Evolutionary conservation across 2,113 vertebrate species (phyloP), one percentile per base, ranked within the genome.

Genomic region (Eidolon helvum): DNA sequence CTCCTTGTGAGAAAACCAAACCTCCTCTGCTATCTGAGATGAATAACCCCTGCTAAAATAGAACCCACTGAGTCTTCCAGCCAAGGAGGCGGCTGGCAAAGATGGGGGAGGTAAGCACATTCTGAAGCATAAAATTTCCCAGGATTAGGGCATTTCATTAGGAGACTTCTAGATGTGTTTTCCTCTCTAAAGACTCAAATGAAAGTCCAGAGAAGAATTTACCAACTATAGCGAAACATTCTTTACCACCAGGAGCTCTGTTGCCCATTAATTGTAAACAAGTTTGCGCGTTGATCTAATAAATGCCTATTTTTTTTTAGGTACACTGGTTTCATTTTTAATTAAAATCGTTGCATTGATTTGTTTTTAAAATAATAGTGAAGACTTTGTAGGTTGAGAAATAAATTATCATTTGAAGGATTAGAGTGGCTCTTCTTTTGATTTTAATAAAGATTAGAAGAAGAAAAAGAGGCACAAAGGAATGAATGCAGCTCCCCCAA

Each of bases 371-470:
- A 93, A 91, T 88, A 98, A 90, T 91, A 96, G 95, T 69, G 91
- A 98, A 98, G 80, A 96, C 95, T 98, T 97, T 95, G 96, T 98
- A 98, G 94, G 98, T 0, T 10, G 96, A 98, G 95, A 98, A 98
- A 98, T 97, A 98, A 98, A 98, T 98, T 94, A 98, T 98, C 95
- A 97, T 98, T 98, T 89, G 93, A 98, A 91, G 97, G 95, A 98
- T 98, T 98, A 98, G 94, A 96, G 94, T 61, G 0, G 0, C 96
- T 97, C 97, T 96, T 98, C 87, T 97, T 98, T 98, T 98, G 98
- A 98, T 98, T 98, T 98, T 98, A 98, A 98, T 98, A 98, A 98
- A 98, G 98, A 97, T 98, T 98, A 98, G 95, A 96, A 92, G 93
- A 91, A 88, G 89, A 97, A 97, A 98, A 97, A 97, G 96, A 97